phyloP scores from a whole-genome alignment of 1,140 invertebrate species.

The Monomorium pharaonis region DNA sequence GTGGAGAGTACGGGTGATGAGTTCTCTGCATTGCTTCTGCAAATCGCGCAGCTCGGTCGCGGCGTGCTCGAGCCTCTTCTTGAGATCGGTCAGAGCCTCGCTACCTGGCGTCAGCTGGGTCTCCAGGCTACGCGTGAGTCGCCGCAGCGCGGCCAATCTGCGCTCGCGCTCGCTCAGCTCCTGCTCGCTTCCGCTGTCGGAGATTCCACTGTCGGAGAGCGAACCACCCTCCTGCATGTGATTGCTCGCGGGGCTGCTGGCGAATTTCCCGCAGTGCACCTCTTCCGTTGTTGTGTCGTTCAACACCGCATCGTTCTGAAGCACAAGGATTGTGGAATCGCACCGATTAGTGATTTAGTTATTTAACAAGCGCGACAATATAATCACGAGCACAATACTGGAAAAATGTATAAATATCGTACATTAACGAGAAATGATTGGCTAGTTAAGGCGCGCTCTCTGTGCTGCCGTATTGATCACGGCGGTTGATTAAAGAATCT shows the following conservation, averaged over 20 bases:
- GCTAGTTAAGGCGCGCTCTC: not conserved
- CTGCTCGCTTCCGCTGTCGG: conserved; percentile 91
- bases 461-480: not conserved
- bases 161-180: conserved; percentile 90
- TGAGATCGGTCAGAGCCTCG: conserved; percentile 85
- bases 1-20: conserved; percentile 88
- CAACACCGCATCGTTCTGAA: conserved; percentile 75
- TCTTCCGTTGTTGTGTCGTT: conserved; percentile 62
- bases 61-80: conserved; percentile 90
- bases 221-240: conserved; percentile 86
- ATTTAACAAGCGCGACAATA: not conserved
- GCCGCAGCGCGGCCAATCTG: conserved; percentile 88
- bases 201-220: conserved; percentile 91
- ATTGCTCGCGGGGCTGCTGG: conserved; percentile 71
- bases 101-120: conserved; percentile 88
- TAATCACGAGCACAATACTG: not conserved
- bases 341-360: not conserved
- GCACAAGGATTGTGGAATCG: conserved; percentile 67
- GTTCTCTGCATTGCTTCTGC: conserved; percentile 91
- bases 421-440: not conserved
- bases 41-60: conserved; percentile 91
- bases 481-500: not conserved
- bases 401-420: not conserved
- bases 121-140: conserved; percentile 89
- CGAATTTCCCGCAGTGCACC: conserved; percentile 73